Percentiles rank a stretch among this genome's conserved stretches.
These are phyloP conservation scores for Coelinius sp. DNA, from an alignment of 2,888 invertebrate genomes.

Conservation along the genomic window DNA sequence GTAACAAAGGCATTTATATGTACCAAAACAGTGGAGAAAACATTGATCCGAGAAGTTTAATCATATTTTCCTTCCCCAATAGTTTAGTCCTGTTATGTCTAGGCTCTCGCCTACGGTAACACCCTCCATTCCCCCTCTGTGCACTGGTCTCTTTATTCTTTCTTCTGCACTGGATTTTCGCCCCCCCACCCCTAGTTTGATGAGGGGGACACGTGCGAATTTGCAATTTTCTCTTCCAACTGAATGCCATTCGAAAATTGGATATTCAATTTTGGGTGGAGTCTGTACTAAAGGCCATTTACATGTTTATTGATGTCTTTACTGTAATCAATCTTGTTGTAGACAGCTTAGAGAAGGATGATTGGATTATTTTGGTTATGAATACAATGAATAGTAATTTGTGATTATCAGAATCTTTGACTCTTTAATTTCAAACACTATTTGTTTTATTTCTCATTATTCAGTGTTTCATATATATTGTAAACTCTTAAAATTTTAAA, in stretches of 20 bases:
- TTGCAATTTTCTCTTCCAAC: not conserved
- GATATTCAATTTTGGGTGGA: constrained; percentile 5
- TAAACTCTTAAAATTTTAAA: too few species aligned
- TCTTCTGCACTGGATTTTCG: constrained; percentile 4
- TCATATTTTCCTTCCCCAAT: not conserved
- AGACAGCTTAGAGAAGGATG: constrained; percentile 2
- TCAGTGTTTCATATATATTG: too few species aligned
- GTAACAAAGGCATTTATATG: too few species aligned
- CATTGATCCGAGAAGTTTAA: constrained; percentile 3
- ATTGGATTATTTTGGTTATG: not conserved
- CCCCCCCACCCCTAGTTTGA: constrained; percentile 19
- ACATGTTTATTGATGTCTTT: constrained; percentile 26
- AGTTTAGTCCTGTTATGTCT: not conserved
- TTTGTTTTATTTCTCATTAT: too few species aligned
- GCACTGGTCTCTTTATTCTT: not conserved
- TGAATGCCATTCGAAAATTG: constrained; percentile 11
- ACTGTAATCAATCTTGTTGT: constrained; percentile 19
- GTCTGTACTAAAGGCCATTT: constrained; percentile 21
- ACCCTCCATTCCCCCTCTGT: not conserved
- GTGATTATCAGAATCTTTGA: not conserved
- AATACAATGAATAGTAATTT: constrained; percentile 6
- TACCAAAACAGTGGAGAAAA: not conserved
- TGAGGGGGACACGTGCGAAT: constrained; percentile 19
- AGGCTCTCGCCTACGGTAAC: not conserved
- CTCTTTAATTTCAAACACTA: too few species aligned